Evolutionary conservation across 2,797 vertebrate genomes (phyloP).

Genomic region (Mus minutoides): DNA sequence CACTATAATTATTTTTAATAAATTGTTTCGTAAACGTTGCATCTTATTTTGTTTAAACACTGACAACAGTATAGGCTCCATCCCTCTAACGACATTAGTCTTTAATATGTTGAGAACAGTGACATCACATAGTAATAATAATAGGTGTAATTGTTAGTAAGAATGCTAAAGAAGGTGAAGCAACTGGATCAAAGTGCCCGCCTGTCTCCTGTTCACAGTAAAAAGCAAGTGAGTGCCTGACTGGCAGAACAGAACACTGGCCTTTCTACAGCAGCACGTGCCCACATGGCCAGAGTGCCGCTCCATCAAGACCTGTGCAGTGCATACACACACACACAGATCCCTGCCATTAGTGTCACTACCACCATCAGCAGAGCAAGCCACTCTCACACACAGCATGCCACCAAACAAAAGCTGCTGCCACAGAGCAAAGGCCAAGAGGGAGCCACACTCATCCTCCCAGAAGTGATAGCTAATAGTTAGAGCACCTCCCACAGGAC

Average conservation of each 20-base stretch:
- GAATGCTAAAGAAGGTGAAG: not conserved
- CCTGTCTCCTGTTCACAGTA: not conserved
- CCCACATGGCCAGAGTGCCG: not conserved
- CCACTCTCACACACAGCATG: not conserved
- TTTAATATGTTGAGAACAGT: not conserved
- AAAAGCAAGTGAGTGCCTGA: accelerated
- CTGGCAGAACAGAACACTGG: not conserved
- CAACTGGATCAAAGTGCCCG: not conserved
- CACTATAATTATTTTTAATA: not conserved
- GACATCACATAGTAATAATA: not conserved
- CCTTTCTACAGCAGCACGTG: not conserved
- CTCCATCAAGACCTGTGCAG: not conserved
- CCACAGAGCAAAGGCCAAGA: conserved; percentile 21
- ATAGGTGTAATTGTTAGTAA: not conserved
- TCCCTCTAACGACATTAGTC: not conserved
- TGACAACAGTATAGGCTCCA: not conserved
- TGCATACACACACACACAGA: not conserved
- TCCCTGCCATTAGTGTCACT: not conserved
- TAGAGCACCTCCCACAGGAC: not conserved
- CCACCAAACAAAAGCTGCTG: conserved; percentile 35
- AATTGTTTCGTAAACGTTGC: not conserved
- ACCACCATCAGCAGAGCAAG: not conserved
- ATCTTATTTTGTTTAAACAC: conserved; percentile 28
- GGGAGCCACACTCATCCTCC: conserved; percentile 14
- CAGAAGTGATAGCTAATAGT: not conserved